Base-by-base conservation (phyloP, 2,797 vertebrate species). In the Centropyge bicolor region DNA sequence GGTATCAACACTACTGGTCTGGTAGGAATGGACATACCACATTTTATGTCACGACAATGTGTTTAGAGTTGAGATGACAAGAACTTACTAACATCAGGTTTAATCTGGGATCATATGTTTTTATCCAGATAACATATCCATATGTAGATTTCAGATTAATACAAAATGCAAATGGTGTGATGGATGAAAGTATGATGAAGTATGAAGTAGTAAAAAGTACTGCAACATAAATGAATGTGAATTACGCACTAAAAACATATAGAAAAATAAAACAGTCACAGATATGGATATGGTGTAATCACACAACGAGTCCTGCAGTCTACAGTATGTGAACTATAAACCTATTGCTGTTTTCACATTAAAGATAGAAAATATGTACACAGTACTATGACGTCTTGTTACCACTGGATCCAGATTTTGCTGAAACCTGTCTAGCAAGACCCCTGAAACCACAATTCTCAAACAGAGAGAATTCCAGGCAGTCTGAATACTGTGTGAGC, bases 401-500 rank as follows among this genome's bases (percentile, higher is more conserved):
- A 6, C 12, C 11, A 36, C 1, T 59, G 52, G 16, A 17, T 31
- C 24, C 35, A 38, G 27, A 35, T 59, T 40, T 59, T 16, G 5
- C 24, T 51, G 49, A n/a, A 31, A 55, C 24, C 24, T 55, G 7
- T 35, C 16, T n/a, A n/a, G 36, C 22, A 60, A 12, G 9, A 38
- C 12, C 22, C 38, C 38, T 43, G 17, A 31, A 40, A 52, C 20
- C 17, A 24, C 8, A 35, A 46, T 62, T 61, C 49, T 40, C 27
- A 24, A 45, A n/a, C 2, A 31, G 6, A 40, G 35, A 66, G 49
- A 70, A 52, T 71, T 71, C 67, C 74, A 49, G 56, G 36, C 64
- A 46, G 64, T 65, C 69, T 69, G 55, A 66, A 71, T 61, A 31
- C 55, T 60, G 45, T 64, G 52, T 48, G 62, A 55, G 17, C 22